Percentiles rank a stretch among this genome's conserved stretches.
Evolutionary conservation across 2,113 vertebrate genomes (phyloP).

Genomic region (Stictonetta naevosa): DNA sequence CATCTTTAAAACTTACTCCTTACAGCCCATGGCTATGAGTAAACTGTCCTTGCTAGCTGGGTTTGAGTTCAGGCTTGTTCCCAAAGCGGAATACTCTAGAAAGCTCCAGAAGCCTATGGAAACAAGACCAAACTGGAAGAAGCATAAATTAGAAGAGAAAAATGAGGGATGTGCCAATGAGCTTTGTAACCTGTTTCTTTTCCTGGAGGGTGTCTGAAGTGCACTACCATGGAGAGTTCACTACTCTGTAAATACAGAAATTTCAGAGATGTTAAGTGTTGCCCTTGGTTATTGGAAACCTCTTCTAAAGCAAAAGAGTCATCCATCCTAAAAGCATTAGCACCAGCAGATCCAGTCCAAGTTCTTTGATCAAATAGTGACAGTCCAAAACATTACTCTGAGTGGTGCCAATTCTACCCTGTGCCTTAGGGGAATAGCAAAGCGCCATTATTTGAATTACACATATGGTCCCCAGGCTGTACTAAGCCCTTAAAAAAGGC

Average conservation of each 20-base stretch:
- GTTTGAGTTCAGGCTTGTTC: conserved; percentile 34
- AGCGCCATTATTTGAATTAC: background rate
- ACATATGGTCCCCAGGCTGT: background rate
- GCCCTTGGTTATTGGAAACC: background rate
- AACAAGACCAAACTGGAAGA: conserved; percentile 48
- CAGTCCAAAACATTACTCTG: background rate
- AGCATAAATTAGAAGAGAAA: background rate
- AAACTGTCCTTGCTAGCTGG: background rate
- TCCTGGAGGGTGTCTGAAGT: background rate
- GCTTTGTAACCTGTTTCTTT: conserved; percentile 7
- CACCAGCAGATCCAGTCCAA: background rate
- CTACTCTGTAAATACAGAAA: background rate
- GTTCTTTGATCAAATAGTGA: conserved; percentile 6
- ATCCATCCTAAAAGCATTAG: conserved; percentile 11
- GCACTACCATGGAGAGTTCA: conserved; percentile 32
- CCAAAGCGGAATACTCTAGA: background rate
- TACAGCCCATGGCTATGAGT: background rate
- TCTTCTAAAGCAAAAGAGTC: background rate
- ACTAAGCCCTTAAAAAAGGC: background rate
- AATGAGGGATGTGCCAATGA: background rate
- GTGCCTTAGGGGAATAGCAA: background rate
- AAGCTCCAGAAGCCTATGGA: background rate
- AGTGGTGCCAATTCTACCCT: background rate
- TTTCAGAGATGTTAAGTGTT: background rate
- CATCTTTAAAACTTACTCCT: background rate